Base-by-base conservation (phyloP, 1,140 invertebrate genomes). In the Aradophagus sp. region DNA sequence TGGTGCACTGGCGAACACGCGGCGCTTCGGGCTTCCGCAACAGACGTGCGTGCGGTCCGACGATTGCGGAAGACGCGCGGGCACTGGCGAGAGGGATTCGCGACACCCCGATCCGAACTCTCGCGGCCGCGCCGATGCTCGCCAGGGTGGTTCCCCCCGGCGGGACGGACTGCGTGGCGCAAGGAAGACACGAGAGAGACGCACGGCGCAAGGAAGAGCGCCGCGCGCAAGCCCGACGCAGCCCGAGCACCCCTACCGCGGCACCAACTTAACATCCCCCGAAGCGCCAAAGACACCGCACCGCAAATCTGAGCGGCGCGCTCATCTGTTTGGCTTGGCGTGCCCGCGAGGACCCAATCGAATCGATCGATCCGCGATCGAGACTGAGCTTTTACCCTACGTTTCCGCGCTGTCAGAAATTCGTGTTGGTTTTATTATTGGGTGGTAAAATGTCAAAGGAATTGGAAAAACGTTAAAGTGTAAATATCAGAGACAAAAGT, bases 11-110 rank as follows among this genome's bases (percentile, higher is more conserved):
- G 44, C 41, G 48, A 62, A 62, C 70, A 77, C 72, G 76, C 75
- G 74, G 71, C 32, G 45, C 20, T 26, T 69, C 67, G 48, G 65
- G 58, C 44, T 65, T 45, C 42, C 61, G 73, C 61, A 66, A 74
- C 71, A 76, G 76, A 73, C 39, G 58, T 74, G 78, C 76, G 75
- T 81, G 79, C 78, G 77, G 78, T 84, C 81, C 78, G 79, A 77
- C 81, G 69, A 80, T 84, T 78, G 84, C 82, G 80, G 75, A 80
- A 83, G 84, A 83, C 83, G 84, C 84, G 82, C 82, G 82, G 79
- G 76, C 82, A 86, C 84, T 85, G 83, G 66, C 76, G 73, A 66
- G 63, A 75, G 70, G 75, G 68, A 74, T 74, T 76, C 55, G 67
- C 67, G 53, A 42, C 73, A 77, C 76, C 73, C 76, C 76, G 69